A percentile compares a stretch with the other conserved stretches of the same genome.
phyloP scores from a whole-genome alignment of 2,113 vertebrate genomes.

The Vulpes lagopus region DNA sequence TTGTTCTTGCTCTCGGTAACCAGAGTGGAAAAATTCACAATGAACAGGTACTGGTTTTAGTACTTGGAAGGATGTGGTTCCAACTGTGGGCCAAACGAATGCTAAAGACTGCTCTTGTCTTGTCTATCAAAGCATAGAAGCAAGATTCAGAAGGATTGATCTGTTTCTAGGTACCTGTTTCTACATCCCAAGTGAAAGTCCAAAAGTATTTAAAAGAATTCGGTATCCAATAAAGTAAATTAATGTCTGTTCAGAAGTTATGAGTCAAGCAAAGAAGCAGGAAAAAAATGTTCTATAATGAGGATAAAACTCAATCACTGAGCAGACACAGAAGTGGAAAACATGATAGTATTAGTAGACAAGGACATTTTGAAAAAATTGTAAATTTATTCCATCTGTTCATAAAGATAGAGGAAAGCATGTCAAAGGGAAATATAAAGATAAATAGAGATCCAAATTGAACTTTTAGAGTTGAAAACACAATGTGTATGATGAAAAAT shows the following conservation, averaged over 20 bases:
- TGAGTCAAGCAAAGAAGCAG: neutral
- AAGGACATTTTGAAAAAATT: constrained; percentile 3
- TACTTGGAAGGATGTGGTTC: neutral
- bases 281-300: neutral
- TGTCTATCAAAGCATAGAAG: neutral
- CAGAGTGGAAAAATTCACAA: neutral
- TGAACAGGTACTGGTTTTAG: neutral
- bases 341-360: neutral
- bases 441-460: neutral
- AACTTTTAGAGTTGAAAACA: constrained; percentile 1
- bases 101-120: neutral
- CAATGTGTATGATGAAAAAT: neutral
- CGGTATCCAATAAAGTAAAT: neutral
- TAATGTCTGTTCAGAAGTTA: neutral
- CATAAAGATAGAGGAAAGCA: neutral
- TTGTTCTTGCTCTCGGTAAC: neutral
- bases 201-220: neutral
- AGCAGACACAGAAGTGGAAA: neutral
- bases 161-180: neutral
- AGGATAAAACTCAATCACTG: neutral
- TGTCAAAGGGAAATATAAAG: neutral
- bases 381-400: neutral
- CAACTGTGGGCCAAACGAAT: neutral
- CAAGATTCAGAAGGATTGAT: neutral
- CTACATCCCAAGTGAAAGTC: neutral